Conservation (phyloP, 1,140 invertebrate genomes). For the Palaemon carinicauda region DNA sequence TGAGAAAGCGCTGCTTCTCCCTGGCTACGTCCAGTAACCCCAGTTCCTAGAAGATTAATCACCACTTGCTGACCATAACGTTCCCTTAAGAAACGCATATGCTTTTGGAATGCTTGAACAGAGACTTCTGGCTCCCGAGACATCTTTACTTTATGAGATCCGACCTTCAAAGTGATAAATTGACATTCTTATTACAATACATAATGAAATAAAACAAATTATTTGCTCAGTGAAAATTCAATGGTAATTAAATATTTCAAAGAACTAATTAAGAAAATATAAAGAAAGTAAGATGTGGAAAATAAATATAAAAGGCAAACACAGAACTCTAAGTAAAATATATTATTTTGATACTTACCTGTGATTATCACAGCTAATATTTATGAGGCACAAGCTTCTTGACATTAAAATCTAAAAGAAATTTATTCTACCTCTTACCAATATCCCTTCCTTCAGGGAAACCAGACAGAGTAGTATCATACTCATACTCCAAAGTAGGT, state of each 20-base stretch:
- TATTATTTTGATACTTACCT: too few relatives aligned
- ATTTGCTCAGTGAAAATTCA: too few relatives aligned
- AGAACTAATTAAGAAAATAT: neutral
- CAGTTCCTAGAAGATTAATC: constrained; percentile 91
- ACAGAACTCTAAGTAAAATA: too few relatives aligned
- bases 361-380: too few relatives aligned
- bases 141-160: constrained; percentile 97
- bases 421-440: too few relatives aligned
- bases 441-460: too few relatives aligned
- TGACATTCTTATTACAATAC: neutral
- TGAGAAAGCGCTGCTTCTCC: constrained; percentile 95
- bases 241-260: neutral
- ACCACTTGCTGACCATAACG: constrained; percentile 89
- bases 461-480: too few relatives aligned
- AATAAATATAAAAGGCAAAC: neutral
- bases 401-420: too few relatives aligned
- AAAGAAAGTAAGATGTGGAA: too few relatives aligned
- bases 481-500: too few relatives aligned
- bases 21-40: constrained; percentile 90
- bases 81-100: constrained; percentile 85
- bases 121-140: constrained; percentile 94
- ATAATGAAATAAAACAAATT: neutral
- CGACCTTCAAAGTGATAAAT: constrained; percentile 75
- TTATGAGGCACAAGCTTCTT: too few relatives aligned
- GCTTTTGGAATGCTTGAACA: constrained; percentile 88